These are phyloP conservation scores for Vulpes lagopus DNA, from an alignment of 2,113 vertebrate genomes.

Conservation along the genomic window DNA sequence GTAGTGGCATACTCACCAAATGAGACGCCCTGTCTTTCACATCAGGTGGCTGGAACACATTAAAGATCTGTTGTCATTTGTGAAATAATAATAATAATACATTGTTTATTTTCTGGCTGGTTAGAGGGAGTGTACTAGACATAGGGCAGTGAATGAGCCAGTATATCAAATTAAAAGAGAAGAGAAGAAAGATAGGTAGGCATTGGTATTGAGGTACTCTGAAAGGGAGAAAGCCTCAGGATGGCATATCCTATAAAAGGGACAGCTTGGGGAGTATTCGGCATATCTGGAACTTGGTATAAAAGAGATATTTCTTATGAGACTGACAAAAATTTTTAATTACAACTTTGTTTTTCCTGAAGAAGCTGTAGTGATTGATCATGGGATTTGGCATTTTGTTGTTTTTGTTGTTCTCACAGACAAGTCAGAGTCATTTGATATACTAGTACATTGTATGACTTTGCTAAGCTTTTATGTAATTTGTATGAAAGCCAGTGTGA, in stretches of 20 bases:
- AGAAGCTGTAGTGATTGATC: neutral
- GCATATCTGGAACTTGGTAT: neutral
- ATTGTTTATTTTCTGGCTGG: neutral
- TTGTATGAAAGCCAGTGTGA: neutral
- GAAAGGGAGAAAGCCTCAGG: neutral
- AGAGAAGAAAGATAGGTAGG: neutral
- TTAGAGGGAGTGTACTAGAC: neutral
- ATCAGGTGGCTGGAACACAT: neutral
- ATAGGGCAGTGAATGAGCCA: neutral
- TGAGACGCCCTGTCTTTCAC: neutral
- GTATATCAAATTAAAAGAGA: neutral
- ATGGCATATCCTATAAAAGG: neutral
- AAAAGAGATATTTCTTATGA: neutral
- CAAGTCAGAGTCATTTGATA: neutral
- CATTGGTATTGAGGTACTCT: neutral
- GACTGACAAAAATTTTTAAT: neutral
- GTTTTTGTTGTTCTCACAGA: neutral
- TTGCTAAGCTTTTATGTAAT: neutral
- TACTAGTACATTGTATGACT: neutral
- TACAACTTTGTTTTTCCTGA: neutral
- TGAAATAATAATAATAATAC: neutral
- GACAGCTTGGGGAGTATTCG: neutral
- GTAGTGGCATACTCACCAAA: neutral
- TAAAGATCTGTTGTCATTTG: neutral
- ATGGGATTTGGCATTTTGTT: neutral